Percentiles rank a stretch among this genome's conserved stretches.
phyloP scores from a whole-genome alignment of 2,797 vertebrate species.

The Myripristis murdjan region DNA sequence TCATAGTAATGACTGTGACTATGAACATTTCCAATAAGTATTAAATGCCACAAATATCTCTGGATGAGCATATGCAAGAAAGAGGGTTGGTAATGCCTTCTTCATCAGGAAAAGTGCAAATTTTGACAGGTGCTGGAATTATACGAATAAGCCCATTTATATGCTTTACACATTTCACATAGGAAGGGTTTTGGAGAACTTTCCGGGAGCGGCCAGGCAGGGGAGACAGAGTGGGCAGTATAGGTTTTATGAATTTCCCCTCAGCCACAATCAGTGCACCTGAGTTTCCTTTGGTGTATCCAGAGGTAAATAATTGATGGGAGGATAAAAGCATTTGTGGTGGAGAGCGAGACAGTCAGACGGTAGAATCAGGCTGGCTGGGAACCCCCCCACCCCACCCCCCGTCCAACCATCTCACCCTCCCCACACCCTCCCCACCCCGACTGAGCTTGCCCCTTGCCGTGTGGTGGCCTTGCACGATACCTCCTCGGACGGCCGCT shows the following conservation, averaged over 20 bases:
- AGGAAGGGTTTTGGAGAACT: constrained; percentile 14
- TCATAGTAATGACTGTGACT: constrained; percentile 29
- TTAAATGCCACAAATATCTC: not conserved
- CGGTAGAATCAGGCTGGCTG: constrained; percentile 65
- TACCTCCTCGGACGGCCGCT: constrained; percentile 85
- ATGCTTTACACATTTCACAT: constrained; percentile 11
- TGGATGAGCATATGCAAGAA: not conserved
- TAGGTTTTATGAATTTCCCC: constrained; percentile 80
- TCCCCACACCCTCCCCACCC: too few species aligned
- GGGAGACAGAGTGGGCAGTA: constrained; percentile 46
- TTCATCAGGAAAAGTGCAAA: not conserved
- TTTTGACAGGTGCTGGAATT: not conserved
- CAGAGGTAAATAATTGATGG: constrained; percentile 89
- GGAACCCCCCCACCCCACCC: constrained; percentile 42
- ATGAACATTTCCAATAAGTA: not conserved
- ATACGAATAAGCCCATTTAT: not conserved
- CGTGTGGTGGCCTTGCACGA: constrained; percentile 84
- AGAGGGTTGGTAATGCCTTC: not conserved
- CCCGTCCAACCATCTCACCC: too few species aligned
- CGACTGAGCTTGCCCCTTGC: constrained; percentile 74
- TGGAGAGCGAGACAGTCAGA: constrained; percentile 79
- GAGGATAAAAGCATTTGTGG: constrained; percentile 84
- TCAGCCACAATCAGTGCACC: constrained; percentile 86
- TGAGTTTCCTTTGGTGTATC: constrained; percentile 87
- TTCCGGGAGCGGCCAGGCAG: constrained; percentile 21